A percentile compares a stretch with the other conserved stretches of the same genome.
Conservation (phyloP, 2,797 vertebrate species). For the Silurus aristotelis region DNA sequence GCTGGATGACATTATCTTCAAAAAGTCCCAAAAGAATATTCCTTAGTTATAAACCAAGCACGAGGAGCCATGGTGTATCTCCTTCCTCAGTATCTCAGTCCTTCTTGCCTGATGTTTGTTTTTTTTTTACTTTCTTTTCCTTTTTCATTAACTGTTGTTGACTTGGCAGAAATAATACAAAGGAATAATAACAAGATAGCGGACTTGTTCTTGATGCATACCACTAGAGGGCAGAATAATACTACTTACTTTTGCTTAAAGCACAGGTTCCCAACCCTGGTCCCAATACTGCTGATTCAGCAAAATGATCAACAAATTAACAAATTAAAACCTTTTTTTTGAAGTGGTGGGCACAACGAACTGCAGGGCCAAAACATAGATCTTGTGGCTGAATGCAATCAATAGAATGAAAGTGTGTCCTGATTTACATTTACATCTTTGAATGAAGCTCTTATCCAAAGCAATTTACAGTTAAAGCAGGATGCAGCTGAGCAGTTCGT, state of each 20-base stretch:
- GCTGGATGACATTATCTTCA: background rate
- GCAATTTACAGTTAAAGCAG: background rate
- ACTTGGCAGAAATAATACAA: background rate
- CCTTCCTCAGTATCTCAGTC: background rate
- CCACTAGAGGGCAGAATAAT: slow-evolving; percentile 12
- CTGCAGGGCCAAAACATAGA: background rate
- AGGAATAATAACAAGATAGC: background rate
- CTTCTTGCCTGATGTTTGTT: background rate
- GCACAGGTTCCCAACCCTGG: background rate
- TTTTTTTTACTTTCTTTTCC: background rate
- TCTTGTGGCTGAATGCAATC: background rate
- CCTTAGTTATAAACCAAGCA: background rate
- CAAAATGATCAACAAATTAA: background rate
- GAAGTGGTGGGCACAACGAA: background rate
- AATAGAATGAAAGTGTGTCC: background rate
- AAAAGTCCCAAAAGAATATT: background rate
- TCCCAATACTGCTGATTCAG: background rate
- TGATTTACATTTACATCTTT: background rate
- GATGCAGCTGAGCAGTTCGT: background rate
- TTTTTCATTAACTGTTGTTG: background rate
- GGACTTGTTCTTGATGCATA: background rate
- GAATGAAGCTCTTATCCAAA: background rate
- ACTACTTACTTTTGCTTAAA: background rate
- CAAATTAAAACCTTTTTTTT: background rate
- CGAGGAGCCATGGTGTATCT: background rate